Conservation (phyloP, 2,888 invertebrate genomes). For the Neuroscelio doddi region DNA sequence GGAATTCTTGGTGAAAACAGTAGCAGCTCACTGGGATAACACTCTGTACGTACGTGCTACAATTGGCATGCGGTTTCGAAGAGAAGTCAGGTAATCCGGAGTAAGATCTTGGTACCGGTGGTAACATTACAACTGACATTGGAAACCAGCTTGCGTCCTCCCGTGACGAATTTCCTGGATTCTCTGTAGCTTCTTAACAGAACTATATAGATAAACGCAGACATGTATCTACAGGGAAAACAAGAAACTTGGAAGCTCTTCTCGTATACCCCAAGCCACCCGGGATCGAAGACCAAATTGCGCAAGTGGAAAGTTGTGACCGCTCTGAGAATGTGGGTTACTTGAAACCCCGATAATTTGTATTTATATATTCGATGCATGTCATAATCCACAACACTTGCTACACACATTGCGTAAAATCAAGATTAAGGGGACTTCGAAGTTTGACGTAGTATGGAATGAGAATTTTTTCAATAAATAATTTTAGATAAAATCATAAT, state of each 20-base stretch:
- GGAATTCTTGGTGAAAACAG: too few species aligned
- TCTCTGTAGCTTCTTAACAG: conserved; percentile 39
- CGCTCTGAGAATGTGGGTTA: conserved; percentile 30
- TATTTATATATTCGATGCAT: conserved; percentile 37
- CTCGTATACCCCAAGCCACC: conserved; percentile 35
- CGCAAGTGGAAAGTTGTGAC: conserved; percentile 45
- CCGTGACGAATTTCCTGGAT: conserved; percentile 47
- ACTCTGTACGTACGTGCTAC: too few species aligned
- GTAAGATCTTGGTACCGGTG: conserved; percentile 30
- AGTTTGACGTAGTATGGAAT: too few species aligned
- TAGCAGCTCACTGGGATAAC: too few species aligned
- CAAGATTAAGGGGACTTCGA: too few species aligned
- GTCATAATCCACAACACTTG: conserved; percentile 21
- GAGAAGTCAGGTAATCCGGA: conserved; percentile 38
- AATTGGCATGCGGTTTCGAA: conserved; percentile 38
- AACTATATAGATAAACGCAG: conserved; percentile 35
- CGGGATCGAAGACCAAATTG: conserved; percentile 52
- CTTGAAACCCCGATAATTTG: conserved; percentile 40
- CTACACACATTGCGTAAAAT: too few species aligned
- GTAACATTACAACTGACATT: conserved; percentile 38
- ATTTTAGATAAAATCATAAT: too few species aligned
- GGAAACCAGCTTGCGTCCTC: conserved; percentile 43
- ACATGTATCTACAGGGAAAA: conserved; percentile 37
- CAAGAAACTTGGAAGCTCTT: conserved; percentile 48
- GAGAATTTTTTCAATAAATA: too few species aligned